Base-by-base conservation (phyloP, 2,888 invertebrate species). In the Papilio gigon region DNA sequence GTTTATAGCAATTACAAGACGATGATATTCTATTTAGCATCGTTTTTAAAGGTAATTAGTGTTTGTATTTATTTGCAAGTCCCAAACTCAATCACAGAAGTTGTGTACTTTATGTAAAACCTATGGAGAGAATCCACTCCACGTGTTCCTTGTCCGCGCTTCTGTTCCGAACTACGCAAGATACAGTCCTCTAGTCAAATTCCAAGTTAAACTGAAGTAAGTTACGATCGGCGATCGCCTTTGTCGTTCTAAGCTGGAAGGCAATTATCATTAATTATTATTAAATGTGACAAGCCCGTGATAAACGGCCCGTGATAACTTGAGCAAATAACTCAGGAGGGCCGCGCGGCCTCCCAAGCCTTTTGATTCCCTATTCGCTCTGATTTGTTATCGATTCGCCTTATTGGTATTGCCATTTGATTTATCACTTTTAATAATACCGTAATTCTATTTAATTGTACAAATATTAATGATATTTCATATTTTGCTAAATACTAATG, bases 181-280 rank as follows among this genome's bases (percentile, higher is more conserved):
- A 92, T 90, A 90, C 89, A 89, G 89, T 89, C 85, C 88, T 82
- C 82, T 83, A 83, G 80, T 91, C 88, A 90, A 90, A 92, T 92
- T 89, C 90, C 89, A 87, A 91, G 86, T 92, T 87, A 89, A 90
- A 92, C 90, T 88, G 87, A 90, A 91, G 90, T 90, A 89, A 91
- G 88, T 91, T 91, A 89, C 84, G 85, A 89, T 90, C 87, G 90
- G 88, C 91, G 88, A 91, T 91, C 90, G 92, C 90, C 89, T 91
- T 89, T 88, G 87, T 82, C 81, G 84, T 80, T 82, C 82, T 90
- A 90, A 91, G 91, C 92, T 88, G 82, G 85, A 84, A 87, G 87
- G 90, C 91, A 92, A 92, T 92, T 92, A 92, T 89, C 91, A 91
- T 92, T 91, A 90, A 91, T 92, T 90, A 92, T 92, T 90, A 92